A percentile compares a stretch with the other conserved stretches of the same genome.
Conservation (phyloP, 2,888 invertebrate species). For the Iselma pallidipennis region DNA sequence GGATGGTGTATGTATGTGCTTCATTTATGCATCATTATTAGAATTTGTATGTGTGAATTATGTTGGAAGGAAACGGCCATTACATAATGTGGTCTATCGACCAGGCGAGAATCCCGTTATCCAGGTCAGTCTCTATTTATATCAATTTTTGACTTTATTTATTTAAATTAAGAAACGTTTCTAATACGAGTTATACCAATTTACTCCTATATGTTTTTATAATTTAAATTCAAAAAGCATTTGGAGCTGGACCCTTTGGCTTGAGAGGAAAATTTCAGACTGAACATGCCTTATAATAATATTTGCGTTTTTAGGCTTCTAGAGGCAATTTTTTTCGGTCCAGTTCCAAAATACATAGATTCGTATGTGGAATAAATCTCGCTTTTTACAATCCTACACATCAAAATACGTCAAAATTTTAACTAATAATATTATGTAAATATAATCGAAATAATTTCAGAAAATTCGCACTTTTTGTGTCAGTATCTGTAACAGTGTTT, state of each 20-base stretch:
- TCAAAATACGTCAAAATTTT: no score
- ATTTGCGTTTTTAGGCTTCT: no score
- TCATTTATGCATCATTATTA: slow-evolving; percentile 91
- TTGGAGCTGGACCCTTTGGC: background rate
- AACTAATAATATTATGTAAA: slow-evolving; percentile 13
- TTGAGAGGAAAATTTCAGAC: no score
- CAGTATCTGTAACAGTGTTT: slow-evolving; percentile 44
- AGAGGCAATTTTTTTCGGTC: no score
- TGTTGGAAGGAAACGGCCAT: slow-evolving; percentile 86
- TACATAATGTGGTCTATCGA: slow-evolving; percentile 86
- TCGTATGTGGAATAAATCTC: slow-evolving; percentile 25
- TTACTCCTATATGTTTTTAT: no score
- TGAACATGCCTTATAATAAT: no score
- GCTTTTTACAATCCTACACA: no score
- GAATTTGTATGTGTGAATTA: slow-evolving; percentile 97
- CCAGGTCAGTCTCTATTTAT: slow-evolving; percentile 66
- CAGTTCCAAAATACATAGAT: background rate
- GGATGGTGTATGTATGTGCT: slow-evolving; percentile 97
- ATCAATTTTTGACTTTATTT: background rate
- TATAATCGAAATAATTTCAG: slow-evolving; percentile 1
- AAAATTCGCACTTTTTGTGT: slow-evolving; percentile 41
- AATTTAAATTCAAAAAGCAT: background rate
- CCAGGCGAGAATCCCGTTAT: slow-evolving; percentile 90
- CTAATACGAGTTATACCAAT: background rate
- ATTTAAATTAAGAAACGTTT: background rate